These are phyloP conservation scores for Bos indicus DNA, from an alignment of 2,113 vertebrate genomes.

Conservation along the genomic window DNA sequence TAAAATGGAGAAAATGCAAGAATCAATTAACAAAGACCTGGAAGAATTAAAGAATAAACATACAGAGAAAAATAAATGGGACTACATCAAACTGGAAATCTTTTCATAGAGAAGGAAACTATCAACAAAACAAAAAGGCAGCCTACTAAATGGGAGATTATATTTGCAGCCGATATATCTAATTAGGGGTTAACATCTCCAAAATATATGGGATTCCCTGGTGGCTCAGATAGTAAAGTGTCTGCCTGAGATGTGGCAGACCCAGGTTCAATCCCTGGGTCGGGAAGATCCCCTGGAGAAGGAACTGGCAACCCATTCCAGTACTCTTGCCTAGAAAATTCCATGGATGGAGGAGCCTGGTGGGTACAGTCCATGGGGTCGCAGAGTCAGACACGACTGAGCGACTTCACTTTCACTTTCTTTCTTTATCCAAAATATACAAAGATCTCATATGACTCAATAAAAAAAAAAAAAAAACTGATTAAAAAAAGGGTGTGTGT, in stretches of 20 bases:
- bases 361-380: background rate
- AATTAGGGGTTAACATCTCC: background rate
- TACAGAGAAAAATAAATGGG: background rate
- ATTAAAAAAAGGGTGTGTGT: background rate
- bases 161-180: background rate
- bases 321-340: background rate
- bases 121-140: background rate
- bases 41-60: background rate
- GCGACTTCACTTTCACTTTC: background rate
- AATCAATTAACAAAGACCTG: background rate
- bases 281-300: background rate
- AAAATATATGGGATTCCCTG: background rate
- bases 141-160: background rate
- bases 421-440: background rate
- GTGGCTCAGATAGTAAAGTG: background rate
- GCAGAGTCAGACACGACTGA: background rate
- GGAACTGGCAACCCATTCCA: background rate
- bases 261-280: background rate
- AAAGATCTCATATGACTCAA: background rate
- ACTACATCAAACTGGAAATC: background rate
- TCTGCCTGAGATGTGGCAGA: background rate
- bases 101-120: background rate
- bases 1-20: background rate
- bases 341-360: background rate
- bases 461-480: background rate